A percentile compares a stretch with the other conserved stretches of the same genome.
phyloP scores from a whole-genome alignment of 2,113 vertebrate genomes.

The Burhinus bistriatus region DNA sequence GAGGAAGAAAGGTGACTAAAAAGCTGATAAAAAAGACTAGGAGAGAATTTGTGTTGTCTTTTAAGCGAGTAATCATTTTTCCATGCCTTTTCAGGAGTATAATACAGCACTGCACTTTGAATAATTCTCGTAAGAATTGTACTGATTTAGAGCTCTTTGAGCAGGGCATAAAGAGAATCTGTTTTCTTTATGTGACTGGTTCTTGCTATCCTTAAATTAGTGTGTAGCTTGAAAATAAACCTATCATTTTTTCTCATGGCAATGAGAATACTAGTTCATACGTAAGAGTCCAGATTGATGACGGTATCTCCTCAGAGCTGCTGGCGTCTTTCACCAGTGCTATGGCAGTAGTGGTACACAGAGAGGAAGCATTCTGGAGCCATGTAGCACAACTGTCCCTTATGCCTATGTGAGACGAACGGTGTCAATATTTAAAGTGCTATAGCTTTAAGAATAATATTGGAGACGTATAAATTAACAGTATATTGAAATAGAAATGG shows the following conservation, averaged over 20 bases:
- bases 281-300: not conserved
- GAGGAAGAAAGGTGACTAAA: not conserved
- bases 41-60: not conserved
- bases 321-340: not conserved
- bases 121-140: not conserved
- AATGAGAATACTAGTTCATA: not conserved
- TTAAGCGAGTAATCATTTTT: not conserved
- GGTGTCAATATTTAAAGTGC: not conserved
- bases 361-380: not conserved
- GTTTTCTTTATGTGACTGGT: not conserved
- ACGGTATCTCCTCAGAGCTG: not conserved
- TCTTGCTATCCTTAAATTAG: not conserved
- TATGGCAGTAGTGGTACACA: not conserved
- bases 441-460: not conserved
- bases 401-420: not conserved
- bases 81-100: not conserved
- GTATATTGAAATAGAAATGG: not conserved
- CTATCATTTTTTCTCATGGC: not conserved
- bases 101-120: not conserved
- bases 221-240: not conserved
- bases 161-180: not conserved
- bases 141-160: not conserved
- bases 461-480: not conserved
- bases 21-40: not conserved
- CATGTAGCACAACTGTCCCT: rapidly evolving